Base-by-base conservation (phyloP, 2,888 invertebrate genomes). In the Zonitis immaculata region DNA sequence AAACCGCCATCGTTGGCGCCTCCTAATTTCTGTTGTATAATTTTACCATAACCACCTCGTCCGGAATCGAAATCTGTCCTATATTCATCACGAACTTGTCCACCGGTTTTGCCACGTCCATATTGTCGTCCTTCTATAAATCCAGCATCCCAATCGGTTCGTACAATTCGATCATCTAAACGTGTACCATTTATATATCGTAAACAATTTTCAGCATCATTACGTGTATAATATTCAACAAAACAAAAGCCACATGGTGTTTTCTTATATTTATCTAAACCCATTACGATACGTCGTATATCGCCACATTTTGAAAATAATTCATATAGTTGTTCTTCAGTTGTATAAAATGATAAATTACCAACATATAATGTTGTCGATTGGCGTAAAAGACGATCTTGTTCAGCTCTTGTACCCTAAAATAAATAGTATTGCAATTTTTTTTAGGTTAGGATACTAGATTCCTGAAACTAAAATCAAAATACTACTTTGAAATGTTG, bases 231-330 rank as follows among this genome's bases (percentile, higher is more conserved):
- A 76, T 90, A 99, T 80, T 99, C 99, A 2, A 99, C 88, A 77
- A 99, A 99, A 75, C 98, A 99, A 76, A 99, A 99, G 1, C 99
- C 99, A 79, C 99, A 99, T 0, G 99, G 99, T 0, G 98, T 99
- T 76, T 97, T 98, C 70, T 91, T 94, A 73, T 91, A 93, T 73
- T 97, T 94, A 74, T 99, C 98, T 61, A 99, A 78, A 0, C 99
- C 99, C 97, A 99, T 98, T 39, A 99, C 84, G 42, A 99, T 91
- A 65, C 91, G 79, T 60, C 95, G 86, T 30, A 99, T 88, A 73
- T 99, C 98, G 1, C 99, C 99, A 71, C 95, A 95, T 76, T 91
- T 87, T 25, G 91, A 88, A 77, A 99, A 99, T 49, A 99, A 78
- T 76, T 99, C 98, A 69, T 95, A 93, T 53, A 99, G 91, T 78